Evolutionary conservation across 2,113 vertebrate species (phyloP), one percentile per base, ranked within the genome.

Genomic region (Leucopsar rothschildi): DNA sequence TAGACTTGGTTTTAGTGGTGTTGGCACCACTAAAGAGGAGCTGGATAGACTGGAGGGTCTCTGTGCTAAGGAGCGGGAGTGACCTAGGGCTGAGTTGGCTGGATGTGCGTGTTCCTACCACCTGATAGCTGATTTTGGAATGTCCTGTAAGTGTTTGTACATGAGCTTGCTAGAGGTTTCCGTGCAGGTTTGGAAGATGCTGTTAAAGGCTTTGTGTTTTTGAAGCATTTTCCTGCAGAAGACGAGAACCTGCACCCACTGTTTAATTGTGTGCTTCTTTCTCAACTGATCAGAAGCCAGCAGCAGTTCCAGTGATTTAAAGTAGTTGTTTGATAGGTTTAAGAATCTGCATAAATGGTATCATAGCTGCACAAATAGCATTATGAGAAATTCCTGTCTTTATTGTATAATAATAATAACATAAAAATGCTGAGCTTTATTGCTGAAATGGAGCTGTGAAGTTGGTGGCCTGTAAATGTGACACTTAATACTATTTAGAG

Each of bases 331-430:
- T 63, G 60, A 47, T 94, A 86, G 52, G 64, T 86, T 92, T 94
- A 88, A 57, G 77, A 86, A 92, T 89, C 55, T 83, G 12, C 91
- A 19, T 84, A 95, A 95, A 73, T 63, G 56, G 50, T 81, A 45
- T 73, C 59, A 35, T 94, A 70, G 75, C 73, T 78, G 59, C 56
- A 75, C 60, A 76, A 81, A 82, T 52, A 91, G 56, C 52, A 45
- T 77, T 69, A 73, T 86, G 72, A 80, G 86, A 87, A 94, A 75
- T 75, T 90, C 35, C 55, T 81, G 23, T 81, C 81, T 94, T 96
- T 59, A 81, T 88, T 94, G 39, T 91, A 66, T 81, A 91, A 88
- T 95, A 88, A 95, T 89, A 29, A 33, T 77, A 80, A 76, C n/a
- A 37, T 84, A 59, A 78, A 94, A 91, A 61, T 57, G 42, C 37